Conservation (phyloP, 2,113 vertebrate species). For the Sander vitreus region DNA sequence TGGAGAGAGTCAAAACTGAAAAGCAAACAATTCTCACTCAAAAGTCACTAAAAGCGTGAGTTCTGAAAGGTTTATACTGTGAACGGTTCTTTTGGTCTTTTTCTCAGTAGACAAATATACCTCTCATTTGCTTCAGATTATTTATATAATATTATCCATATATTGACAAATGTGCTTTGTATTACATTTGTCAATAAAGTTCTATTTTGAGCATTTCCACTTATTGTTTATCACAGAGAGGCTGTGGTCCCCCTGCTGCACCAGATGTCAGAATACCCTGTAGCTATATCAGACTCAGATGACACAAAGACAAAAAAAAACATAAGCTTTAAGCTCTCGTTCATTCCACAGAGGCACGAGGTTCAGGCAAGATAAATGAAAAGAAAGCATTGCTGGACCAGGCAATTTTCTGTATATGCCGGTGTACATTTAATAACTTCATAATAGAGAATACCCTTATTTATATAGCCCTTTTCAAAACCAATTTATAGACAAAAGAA, state of each 20-base stretch:
- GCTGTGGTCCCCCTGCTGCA: not conserved
- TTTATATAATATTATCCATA: not conserved
- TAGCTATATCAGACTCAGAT: not conserved
- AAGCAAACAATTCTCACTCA: conserved; percentile 30
- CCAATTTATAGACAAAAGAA: not conserved
- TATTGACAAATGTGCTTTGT: not conserved
- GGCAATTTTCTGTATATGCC: not conserved
- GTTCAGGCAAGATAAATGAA: not conserved
- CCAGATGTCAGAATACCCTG: not conserved
- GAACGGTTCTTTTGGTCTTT: not conserved
- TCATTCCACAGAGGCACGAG: not conserved
- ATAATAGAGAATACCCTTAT: not conserved
- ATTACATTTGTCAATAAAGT: not conserved
- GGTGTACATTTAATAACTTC: not conserved
- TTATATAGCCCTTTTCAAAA: not conserved
- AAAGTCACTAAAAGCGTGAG: not conserved
- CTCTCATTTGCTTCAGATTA: not conserved
- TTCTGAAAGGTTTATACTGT: not conserved
- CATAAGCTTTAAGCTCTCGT: not conserved
- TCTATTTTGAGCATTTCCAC: not conserved
- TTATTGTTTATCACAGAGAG: not conserved
- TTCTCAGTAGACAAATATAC: not conserved
- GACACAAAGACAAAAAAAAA: not conserved
- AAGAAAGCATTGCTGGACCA: not conserved
- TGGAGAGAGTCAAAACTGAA: conserved; percentile 27